Evolutionary conservation across 2,797 vertebrate genomes (phyloP).

Genomic region (Lagocephalus sceleratus): DNA sequence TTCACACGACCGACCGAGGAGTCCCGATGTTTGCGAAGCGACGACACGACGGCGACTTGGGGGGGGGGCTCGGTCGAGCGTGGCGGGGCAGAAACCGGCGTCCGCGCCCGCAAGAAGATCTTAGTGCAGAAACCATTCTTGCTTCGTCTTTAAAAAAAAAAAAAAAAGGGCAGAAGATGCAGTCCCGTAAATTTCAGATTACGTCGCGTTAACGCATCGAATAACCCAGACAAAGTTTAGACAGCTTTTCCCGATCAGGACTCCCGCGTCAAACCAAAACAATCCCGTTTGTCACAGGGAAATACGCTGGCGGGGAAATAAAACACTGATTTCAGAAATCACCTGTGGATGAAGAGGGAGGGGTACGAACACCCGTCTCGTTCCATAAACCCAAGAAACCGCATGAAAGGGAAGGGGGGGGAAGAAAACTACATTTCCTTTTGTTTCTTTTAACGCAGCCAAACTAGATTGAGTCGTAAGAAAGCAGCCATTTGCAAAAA

Average conservation of each 20-base stretch:
- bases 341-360: conserved; percentile 63
- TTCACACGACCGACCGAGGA: conserved; percentile 50
- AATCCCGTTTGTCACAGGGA: conserved; percentile 53
- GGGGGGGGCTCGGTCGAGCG: conserved; percentile 47
- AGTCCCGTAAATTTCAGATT: conserved; percentile 36
- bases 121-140: conserved; percentile 40
- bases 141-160: too few relatives aligned
- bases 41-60: conserved; percentile 51
- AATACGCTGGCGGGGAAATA: conserved; percentile 51
- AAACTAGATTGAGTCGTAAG: conserved; percentile 22
- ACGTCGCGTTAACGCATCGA: neutral
- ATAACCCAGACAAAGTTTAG: neutral
- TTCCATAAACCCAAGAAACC: conserved; percentile 18
- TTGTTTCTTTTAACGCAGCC: conserved; percentile 11
- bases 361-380: conserved; percentile 30
- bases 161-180: conserved; percentile 37
- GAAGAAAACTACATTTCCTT: conserved; percentile 5
- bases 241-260: conserved; percentile 31
- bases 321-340: conserved; percentile 70
- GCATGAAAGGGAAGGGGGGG: conserved; percentile 8
- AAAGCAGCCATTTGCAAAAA: conserved; percentile 28
- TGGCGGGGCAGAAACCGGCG: conserved; percentile 27
- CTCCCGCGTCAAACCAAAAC: conserved; percentile 48
- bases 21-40: conserved; percentile 41
- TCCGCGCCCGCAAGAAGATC: conserved; percentile 27